Base-by-base conservation (phyloP, 1,140 invertebrate genomes). In the Chrysoperla carnea region DNA sequence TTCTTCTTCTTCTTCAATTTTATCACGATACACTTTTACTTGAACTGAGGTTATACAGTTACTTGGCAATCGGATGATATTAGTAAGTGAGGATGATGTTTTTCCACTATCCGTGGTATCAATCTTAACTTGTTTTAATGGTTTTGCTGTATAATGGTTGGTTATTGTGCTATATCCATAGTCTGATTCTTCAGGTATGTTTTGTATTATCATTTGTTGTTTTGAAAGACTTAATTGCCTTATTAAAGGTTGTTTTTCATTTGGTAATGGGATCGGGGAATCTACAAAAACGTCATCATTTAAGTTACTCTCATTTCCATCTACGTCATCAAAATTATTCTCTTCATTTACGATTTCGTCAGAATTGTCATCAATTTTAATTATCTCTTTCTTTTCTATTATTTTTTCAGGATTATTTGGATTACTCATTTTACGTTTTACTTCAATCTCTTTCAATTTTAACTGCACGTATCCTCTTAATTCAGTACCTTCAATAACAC, bases 401-500 rank as follows among this genome's bases (percentile, higher is more conserved):
- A 68, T 59, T 29, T 58, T 2, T 23, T 23, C 17, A 23, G 17
- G 5, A 23, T 5, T 23, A 3, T 23, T 9, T 27, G 3, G 17
- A 39, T 27, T 39, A 6, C 6, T 9, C 9, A 28, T 39, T 13
- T 12, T 12, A 2, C 6, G 2, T 35, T 14, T 37, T n/a, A 37
- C 14, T 37, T 12, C 11, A 12, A 23, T 8, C 14, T 11, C 8
- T 11, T 27, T 39, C 27, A 29, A 29, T 23, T 23, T 23, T 23
- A 23, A 23, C 17, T 3, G 17, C 2, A 23, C 17, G 5, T 23
- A 23, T 2, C 17, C 17, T 23, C 17, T 23, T 23, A 23, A 61
- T 44, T 68, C 60, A 36, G 67, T 65, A 38, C 70, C 66, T 58
- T 81, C 78, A 38, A 83, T 66, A 14, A 70, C 58, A 43, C 81